These are phyloP conservation scores for Cataglyphis livida DNA, from an alignment of 2,888 invertebrate genomes.

Conservation along the genomic window DNA sequence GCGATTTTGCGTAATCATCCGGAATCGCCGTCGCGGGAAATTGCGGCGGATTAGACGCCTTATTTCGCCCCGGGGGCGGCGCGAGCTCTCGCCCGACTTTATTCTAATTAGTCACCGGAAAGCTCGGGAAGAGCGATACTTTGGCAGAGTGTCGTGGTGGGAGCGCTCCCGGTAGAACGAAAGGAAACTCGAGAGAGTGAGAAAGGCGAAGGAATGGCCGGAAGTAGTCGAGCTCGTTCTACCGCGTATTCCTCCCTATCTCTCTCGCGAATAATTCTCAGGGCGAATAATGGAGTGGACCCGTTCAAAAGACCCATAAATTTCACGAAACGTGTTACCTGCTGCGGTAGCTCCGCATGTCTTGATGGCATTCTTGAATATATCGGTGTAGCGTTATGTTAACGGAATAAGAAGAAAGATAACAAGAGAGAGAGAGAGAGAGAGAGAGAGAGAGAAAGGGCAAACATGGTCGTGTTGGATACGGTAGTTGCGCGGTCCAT, in stretches of 20 bases:
- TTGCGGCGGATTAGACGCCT: slow-evolving; percentile 51
- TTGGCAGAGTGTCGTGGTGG: slow-evolving; percentile 10
- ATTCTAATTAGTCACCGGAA: slow-evolving; percentile 55
- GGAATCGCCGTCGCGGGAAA: slow-evolving; percentile 50
- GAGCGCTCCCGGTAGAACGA: slow-evolving; percentile 3
- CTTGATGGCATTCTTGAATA: slow-evolving; percentile 55
- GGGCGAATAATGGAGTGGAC: slow-evolving; percentile 80
- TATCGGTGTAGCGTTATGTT: slow-evolving; percentile 47
- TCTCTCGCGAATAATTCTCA: slow-evolving; percentile 76
- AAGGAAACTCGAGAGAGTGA: not conserved
- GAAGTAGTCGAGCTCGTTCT: slow-evolving; percentile 45
- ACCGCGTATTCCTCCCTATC: slow-evolving; percentile 69
- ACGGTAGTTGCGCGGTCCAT: slow-evolving; percentile 67
- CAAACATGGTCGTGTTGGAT: slow-evolving; percentile 54
- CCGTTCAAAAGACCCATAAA: slow-evolving; percentile 82
- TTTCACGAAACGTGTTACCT: slow-evolving; percentile 72
- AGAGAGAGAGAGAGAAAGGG: slow-evolving; percentile 3
- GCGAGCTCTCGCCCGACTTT: slow-evolving; percentile 44
- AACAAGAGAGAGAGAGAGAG: slow-evolving; percentile 14
- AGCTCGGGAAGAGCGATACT: slow-evolving; percentile 52
- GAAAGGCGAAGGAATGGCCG: slow-evolving; percentile 13
- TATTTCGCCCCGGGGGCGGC: slow-evolving; percentile 27
- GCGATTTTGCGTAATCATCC: slow-evolving; percentile 44
- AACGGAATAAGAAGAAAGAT: slow-evolving; percentile 13
- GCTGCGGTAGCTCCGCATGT: slow-evolving; percentile 49